Evolutionary conservation across 2,113 vertebrate genomes (phyloP).

Genomic region (Leucosticte australis): DNA sequence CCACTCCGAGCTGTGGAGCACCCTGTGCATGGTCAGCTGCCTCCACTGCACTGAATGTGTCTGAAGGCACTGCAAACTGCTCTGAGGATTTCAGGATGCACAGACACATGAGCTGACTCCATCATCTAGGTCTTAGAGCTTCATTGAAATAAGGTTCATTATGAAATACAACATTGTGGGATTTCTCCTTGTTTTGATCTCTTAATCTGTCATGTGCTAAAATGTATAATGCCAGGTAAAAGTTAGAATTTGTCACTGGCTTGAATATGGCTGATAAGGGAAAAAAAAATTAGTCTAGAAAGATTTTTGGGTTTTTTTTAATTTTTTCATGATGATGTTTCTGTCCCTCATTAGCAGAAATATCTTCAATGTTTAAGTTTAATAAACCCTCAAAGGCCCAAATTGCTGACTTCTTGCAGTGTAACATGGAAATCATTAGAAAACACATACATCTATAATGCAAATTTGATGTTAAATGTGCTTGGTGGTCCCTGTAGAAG

Average conservation of each 20-base stretch:
- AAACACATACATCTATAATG: background rate
- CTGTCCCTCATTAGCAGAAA: background rate
- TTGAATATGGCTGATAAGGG: background rate
- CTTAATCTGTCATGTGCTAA: background rate
- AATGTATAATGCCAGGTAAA: background rate
- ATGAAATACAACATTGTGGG: background rate
- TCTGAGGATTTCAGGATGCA: background rate
- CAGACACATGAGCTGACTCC: background rate
- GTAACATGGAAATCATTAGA: background rate
- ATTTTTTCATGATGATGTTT: background rate
- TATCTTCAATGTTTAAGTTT: background rate
- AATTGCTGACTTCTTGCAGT: background rate
- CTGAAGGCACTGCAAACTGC: background rate
- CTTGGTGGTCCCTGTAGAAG: background rate
- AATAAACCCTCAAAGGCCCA: background rate
- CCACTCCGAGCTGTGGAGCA: background rate
- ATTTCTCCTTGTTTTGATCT: background rate
- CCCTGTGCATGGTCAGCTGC: background rate
- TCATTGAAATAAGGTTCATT: background rate
- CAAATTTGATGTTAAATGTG: background rate
- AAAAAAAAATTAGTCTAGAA: background rate
- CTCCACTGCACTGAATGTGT: background rate
- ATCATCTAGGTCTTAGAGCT: background rate
- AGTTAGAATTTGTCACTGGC: background rate
- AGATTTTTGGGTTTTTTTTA: background rate